A percentile compares a stretch with the other conserved stretches of the same genome.
phyloP scores from a whole-genome alignment of 2,113 vertebrate species.

The Leptocoma aspasia region DNA sequence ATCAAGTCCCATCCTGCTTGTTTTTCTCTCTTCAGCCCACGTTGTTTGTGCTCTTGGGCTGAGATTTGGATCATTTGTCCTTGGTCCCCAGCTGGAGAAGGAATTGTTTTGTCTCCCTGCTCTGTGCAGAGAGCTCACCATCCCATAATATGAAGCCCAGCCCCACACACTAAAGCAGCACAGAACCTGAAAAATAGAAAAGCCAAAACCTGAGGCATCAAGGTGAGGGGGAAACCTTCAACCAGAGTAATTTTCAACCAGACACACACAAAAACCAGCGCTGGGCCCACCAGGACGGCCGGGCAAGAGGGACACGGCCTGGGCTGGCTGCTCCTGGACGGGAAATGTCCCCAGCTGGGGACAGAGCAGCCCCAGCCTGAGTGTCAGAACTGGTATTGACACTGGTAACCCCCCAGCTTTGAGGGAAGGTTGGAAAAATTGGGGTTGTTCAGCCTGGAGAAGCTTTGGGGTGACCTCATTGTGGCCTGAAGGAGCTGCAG shows the following conservation, averaged over 20 bases:
- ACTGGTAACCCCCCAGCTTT: fast-evolving
- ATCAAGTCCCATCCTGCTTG: too few species aligned
- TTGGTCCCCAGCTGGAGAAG: too few species aligned
- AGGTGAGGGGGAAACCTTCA: neutral
- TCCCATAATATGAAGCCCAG: too few species aligned
- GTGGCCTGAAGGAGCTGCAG: neutral
- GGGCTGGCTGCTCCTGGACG: neutral
- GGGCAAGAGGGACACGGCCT: neutral
- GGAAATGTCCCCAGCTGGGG: neutral
- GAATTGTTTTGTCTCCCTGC: too few species aligned
- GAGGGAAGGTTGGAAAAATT: fast-evolving
- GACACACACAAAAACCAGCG: neutral
- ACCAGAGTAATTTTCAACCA: neutral
- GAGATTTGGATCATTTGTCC: too few species aligned
- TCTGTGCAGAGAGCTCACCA: too few species aligned
- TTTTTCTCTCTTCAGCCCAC: too few species aligned
- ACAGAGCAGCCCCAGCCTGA: neutral
- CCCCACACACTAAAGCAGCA: too few species aligned
- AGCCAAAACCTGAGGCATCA: too few species aligned
- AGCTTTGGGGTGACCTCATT: fast-evolving
- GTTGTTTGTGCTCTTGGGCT: too few species aligned
- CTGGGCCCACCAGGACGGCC: neutral
- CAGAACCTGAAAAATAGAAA: too few species aligned
- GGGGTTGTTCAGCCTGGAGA: neutral
- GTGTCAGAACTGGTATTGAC: fast-evolving